Evolutionary conservation across 53 echinoderm and acorn worm genomes (phyloP).

Genomic region (Paelopatides confundens): DNA sequence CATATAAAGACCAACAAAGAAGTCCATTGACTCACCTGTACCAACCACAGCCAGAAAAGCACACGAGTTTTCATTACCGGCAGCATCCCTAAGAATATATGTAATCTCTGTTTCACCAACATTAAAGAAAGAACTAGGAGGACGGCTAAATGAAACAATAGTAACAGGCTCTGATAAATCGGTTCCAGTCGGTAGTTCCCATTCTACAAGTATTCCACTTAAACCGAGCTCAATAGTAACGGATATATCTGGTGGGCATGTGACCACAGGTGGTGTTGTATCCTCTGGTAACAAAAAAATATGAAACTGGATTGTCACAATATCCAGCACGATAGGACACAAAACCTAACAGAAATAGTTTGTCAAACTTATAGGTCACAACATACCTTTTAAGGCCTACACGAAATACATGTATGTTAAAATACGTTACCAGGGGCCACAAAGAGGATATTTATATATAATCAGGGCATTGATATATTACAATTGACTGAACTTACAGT

Average conservation of each 20-base stretch:
- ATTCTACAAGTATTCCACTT: conserved; percentile 28
- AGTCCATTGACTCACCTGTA: conserved; percentile 9
- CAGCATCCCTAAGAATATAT: conserved; percentile 35
- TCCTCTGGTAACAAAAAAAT: conserved; percentile 25
- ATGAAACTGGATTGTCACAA: too few species aligned
- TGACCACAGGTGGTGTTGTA: conserved; percentile 52
- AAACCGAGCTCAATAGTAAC: conserved; percentile 46
- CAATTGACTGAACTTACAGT: too few species aligned
- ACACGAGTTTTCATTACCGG: conserved; percentile 38
- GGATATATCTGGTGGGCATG: conserved; percentile 8
- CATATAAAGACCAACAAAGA: too few species aligned
- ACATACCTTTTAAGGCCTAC: too few species aligned
- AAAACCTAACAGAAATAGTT: too few species aligned
- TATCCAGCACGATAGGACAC: too few species aligned
- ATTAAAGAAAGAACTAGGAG: background rate
- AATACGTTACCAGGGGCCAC: too few species aligned
- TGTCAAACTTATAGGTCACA: too few species aligned
- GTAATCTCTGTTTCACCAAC: background rate
- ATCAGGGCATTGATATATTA: too few species aligned
- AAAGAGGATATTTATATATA: too few species aligned
- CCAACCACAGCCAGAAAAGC: conserved; percentile 8
- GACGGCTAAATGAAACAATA: background rate
- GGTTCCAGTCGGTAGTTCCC: conserved; percentile 29
- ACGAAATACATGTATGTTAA: too few species aligned
- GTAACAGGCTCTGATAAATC: conserved; percentile 31